phyloP scores from a whole-genome alignment of 2,888 invertebrate genomes.

The Nudaria mundana region DNA sequence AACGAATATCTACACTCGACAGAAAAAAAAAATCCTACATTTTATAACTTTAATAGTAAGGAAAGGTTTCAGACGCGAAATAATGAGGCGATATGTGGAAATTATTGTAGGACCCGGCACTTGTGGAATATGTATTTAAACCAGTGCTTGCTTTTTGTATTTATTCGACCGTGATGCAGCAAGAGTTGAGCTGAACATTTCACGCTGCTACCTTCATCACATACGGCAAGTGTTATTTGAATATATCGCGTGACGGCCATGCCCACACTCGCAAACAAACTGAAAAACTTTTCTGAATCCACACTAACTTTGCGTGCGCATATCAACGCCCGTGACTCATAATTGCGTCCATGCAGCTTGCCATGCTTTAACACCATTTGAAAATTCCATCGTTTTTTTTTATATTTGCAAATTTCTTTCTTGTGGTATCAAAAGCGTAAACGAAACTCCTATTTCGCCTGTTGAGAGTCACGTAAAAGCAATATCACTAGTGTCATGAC shows the following conservation, averaged over 20 bases:
- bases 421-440: too few species aligned
- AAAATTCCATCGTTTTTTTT: conserved; percentile 6
- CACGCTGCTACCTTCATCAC: conserved; percentile 42
- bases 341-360: conserved; percentile 21
- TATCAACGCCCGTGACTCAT: conserved; percentile 23
- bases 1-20: conserved; percentile 45
- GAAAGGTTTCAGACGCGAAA: conserved; percentile 56
- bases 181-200: conserved; percentile 45
- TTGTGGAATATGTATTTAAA: conserved; percentile 38
- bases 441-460: too few species aligned
- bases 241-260: conserved; percentile 6
- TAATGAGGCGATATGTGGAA: conserved; percentile 68
- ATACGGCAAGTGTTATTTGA: conserved; percentile 2
- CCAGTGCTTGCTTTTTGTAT: conserved; percentile 40
- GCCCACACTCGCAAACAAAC: conserved; percentile 24
- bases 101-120: conserved; percentile 33
- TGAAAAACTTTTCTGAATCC: conserved; percentile 35
- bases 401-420: neutral
- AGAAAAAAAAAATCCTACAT: conserved; percentile 64
- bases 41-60: conserved; percentile 68
- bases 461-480: too few species aligned
- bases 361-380: conserved; percentile 17
- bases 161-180: conserved; percentile 44
- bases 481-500: too few species aligned
- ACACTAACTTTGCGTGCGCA: conserved; percentile 23